Evolutionary conservation across 1,140 invertebrate genomes (phyloP).

Genomic region (Drosophila nigrodunni): DNA sequence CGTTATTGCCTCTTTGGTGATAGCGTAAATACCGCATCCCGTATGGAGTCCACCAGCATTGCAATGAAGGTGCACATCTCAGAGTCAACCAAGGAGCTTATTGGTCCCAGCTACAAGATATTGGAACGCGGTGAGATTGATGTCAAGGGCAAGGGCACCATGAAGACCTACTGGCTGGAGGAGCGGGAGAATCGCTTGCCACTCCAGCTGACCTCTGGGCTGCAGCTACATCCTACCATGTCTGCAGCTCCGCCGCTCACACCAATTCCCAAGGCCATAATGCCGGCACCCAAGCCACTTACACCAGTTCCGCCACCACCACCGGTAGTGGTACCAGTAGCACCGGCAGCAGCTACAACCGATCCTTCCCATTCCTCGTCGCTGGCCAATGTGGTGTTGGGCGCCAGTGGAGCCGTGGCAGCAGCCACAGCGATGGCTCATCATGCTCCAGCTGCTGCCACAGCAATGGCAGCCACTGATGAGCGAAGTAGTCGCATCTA

Average conservation of each 20-base stretch:
- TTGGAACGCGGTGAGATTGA: conserved; percentile 92
- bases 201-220: conserved; percentile 79
- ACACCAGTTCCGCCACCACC: conserved; percentile 31
- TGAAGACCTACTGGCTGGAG: conserved; percentile 97
- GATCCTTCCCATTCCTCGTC: no score
- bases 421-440: conserved; percentile 61
- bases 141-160: conserved; percentile 94
- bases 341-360: conserved; percentile 37
- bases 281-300: conserved; percentile 48
- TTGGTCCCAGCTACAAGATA: conserved; percentile 91
- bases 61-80: conserved; percentile 98
- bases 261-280: conserved; percentile 50
- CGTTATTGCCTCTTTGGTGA: conserved; percentile 93
- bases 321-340: conserved; percentile 37
- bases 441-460: conserved; percentile 81
- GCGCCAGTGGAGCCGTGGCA: conserved; percentile 45
- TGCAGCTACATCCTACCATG: conserved; percentile 62
- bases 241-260: conserved; percentile 53
- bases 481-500: conserved; percentile 88
- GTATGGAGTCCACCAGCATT: conserved; percentile 96
- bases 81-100: conserved; percentile 91
- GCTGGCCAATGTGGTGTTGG: conserved; percentile 39
- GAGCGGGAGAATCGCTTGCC: conserved; percentile 87
- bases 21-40: conserved; percentile 95
- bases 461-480: conserved; percentile 79